phyloP scores from a whole-genome alignment of 2,113 vertebrate species.

The Psammodynastes pulverulentus region DNA sequence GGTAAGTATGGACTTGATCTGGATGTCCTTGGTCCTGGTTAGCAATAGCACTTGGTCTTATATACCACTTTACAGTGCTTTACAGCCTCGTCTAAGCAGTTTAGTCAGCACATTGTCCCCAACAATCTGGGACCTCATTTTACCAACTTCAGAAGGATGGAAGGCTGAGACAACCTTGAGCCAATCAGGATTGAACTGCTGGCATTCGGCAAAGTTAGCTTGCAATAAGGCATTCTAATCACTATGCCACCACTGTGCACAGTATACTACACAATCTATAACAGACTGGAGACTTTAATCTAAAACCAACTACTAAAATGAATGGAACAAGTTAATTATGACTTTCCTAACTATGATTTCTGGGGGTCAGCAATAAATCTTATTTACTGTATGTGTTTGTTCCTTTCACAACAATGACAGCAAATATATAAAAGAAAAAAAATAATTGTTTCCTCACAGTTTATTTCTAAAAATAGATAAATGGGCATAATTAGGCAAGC shows the following conservation, averaged over 20 bases:
- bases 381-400: neutral
- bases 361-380: neutral
- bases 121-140: neutral
- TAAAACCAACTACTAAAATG: neutral
- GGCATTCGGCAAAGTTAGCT: neutral
- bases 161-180: neutral
- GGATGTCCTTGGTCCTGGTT: neutral
- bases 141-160: neutral
- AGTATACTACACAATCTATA: neutral
- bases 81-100: neutral
- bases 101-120: neutral
- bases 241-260: neutral
- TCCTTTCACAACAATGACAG: neutral
- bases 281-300: neutral
- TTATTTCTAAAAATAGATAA: neutral
- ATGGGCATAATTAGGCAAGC: neutral
- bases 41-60: neutral
- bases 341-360: neutral
- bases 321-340: neutral
- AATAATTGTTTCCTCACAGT: neutral
- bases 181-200: neutral
- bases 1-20: neutral
- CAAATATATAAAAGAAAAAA: neutral
- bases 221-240: neutral
- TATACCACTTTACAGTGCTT: neutral